Evolutionary conservation across 2,113 vertebrate genomes (phyloP), one percentile per base, ranked within the genome.

Genomic region (Aix galericulata): DNA sequence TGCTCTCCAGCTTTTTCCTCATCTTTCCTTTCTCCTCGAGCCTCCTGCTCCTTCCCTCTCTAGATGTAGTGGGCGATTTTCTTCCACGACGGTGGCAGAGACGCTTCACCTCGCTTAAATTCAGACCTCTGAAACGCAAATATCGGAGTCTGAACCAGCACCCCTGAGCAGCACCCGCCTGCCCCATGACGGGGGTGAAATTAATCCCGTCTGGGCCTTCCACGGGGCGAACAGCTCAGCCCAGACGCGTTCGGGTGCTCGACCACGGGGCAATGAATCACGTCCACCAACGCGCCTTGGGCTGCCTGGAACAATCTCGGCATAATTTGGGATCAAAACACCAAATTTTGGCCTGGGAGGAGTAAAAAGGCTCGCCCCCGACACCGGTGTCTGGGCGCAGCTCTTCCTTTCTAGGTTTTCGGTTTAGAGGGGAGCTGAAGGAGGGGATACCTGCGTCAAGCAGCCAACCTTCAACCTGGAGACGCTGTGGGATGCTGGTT

Each of bases 121-220:
- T 67, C 23, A 79, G 36, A 62, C 42, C 12, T 20, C 59, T 44
- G 31, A 8, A 14, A 40, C 50, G 74, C 73, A 7, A 40, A 21
- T 9, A 48, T 0, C 36, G 29, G 29, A 36, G 50, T 14, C 3
- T 4, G 55, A 90, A 32, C 17, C 69, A 58, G 58, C 58, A n/a
- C 5, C 6, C 4, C 22, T 7, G 58, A 53, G 26, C 27, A 20
- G 15, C 18, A 4, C 20, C 22, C 16, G 6, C 42, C 50, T n/a
- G 34, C 27, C 15, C 72, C 13, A 17, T 1, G 0, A 6, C 0
- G 58, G 9, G 32, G 38, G 17, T 1, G 4, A 67, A 58, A n/a
- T 0, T 0, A 72, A 23, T 9, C 32, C 15, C 1, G 0, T 21
- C 36, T 10, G 42, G 32, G 9, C 20, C 29, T 46, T 29, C 17